Evolutionary conservation across 2,888 invertebrate genomes (phyloP).

Genomic region (Chrysotoxum bicinctum): DNA sequence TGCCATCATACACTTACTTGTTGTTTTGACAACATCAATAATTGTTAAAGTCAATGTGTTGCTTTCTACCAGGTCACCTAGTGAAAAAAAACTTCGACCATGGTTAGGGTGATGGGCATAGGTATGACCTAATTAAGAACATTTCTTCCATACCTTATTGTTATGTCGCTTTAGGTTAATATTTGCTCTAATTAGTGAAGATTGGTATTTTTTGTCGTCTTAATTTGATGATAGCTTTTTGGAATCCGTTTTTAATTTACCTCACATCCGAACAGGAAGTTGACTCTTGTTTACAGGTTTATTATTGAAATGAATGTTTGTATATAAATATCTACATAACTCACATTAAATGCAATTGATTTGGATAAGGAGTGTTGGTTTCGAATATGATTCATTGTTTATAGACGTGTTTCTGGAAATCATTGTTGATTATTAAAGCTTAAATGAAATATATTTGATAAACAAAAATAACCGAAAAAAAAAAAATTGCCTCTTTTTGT

Average conservation of each 20-base stretch:
- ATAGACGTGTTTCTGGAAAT: background rate
- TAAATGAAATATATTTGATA: too few species aligned
- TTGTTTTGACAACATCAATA: conserved; percentile 51
- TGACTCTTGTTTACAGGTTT: background rate
- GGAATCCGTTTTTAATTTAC: background rate
- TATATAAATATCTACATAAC: background rate
- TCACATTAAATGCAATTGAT: background rate
- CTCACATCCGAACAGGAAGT: background rate
- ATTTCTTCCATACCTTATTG: background rate
- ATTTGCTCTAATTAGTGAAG: background rate
- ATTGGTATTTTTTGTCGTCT: background rate
- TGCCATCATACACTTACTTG: conserved; percentile 47
- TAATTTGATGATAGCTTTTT: background rate
- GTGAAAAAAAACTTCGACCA: background rate
- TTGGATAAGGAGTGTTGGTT: background rate
- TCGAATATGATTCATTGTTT: background rate
- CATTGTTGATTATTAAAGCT: too few species aligned
- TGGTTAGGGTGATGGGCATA: background rate
- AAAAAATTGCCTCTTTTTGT: too few species aligned
- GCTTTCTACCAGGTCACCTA: conserved; percentile 19
- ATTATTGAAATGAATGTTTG: background rate
- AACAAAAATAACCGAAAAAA: too few species aligned
- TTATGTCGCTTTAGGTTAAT: background rate
- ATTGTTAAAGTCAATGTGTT: conserved; percentile 44
- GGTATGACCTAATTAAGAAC: background rate